Evolutionary conservation across 2,797 vertebrate species (phyloP), one percentile per base, ranked within the genome.

Genomic region (Coluber constrictor): DNA sequence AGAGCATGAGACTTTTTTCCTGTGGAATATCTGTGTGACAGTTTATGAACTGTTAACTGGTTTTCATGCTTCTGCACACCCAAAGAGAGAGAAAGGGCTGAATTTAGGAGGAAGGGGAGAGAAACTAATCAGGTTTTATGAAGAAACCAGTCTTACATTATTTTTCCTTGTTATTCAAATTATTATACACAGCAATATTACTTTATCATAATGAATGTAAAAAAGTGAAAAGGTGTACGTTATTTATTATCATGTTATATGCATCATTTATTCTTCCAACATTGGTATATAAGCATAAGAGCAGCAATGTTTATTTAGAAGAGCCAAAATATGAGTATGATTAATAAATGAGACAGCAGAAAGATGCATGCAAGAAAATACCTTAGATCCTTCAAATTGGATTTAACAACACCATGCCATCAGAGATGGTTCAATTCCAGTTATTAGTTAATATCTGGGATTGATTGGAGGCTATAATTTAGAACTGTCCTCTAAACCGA

Each of bases 341-440:
- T 87, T 92, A 86, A 86, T 88, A 93, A 87, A 96, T 5, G 8
- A 4, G 92, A 94, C 0, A 88, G 86, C 27, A 95, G 90, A 95
- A 95, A 92, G 93, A 92, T 94, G 55, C 95, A 96, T 93, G 94
- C 93, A 96, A 94, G 11, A 89, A 95, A 90, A 97, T 96, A 93
- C 95, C 94, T 86, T 91, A 96, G 95, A 97, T 93, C 93, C 94
- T 96, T 96, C 94, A 96, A 96, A 96, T 93, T 96, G 87, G 91
- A 93, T 86, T 91, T 29, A n/a, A 93, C 90, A 83, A n/a, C 94
- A 83, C 25, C 92, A 89, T 37, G 83, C 91, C 89, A n/a, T 89
- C 20, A 29, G 11, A 63, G 18, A 20, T 74, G 56, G 90, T 91
- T 95, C 87, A 70, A 29, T 70, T 90, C 27, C 20, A 86, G 59